These are phyloP conservation scores for Metopolophium dirhodum DNA, from an alignment of 1,140 invertebrate genomes.

Conservation along the genomic window DNA sequence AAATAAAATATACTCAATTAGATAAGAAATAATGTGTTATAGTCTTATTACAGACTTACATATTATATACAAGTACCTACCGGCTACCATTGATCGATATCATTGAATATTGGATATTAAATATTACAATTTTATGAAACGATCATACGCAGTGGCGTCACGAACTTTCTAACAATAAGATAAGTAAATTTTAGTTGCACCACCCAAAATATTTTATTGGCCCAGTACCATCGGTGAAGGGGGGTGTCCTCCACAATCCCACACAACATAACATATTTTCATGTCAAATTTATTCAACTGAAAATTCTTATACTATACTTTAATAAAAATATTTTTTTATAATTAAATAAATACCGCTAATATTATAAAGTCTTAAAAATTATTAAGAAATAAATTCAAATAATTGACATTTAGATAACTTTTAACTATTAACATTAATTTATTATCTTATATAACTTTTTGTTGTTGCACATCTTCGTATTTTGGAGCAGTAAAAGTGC, in stretches of 20 bases:
- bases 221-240: too few species aligned
- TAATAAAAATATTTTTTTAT: not conserved
- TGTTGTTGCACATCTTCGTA: not conserved
- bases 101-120: too few species aligned
- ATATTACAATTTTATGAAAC: not conserved
- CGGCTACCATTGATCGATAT: too few species aligned
- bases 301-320: not conserved
- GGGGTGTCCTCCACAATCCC: too few species aligned
- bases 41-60: not conserved
- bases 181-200: not conserved
- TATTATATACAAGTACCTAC: not conserved
- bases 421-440: not conserved
- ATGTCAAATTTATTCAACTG: not conserved
- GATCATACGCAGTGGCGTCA: not conserved
- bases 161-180: not conserved
- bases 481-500: not conserved
- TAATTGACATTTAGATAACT: not conserved
- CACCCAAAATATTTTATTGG: not conserved
- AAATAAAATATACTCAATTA: not conserved
- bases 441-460: not conserved
- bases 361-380: too few species aligned
- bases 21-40: conserved; percentile 4
- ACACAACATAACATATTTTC: not conserved
- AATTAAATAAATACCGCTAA: not conserved
- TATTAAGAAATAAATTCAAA: not conserved